Evolutionary conservation across 2,888 invertebrate genomes (phyloP), one percentile per base, ranked within the genome.

Genomic region (Drosophila eohydei): DNA sequence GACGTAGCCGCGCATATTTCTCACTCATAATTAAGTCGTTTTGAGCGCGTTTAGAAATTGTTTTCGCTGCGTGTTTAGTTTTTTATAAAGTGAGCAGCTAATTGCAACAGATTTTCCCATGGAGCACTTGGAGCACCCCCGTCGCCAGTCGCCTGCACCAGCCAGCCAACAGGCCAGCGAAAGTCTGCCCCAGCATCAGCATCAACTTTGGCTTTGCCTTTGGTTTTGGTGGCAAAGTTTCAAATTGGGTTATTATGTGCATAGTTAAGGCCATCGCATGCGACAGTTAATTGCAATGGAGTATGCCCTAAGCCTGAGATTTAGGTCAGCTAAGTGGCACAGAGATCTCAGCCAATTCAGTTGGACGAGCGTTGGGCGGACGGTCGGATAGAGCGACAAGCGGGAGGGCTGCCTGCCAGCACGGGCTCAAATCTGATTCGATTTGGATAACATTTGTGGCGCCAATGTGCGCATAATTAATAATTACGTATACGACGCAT

Each of bases 11-110:
- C 88, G 89, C 88, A 89, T 89, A 80, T 87, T 90, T 84, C 80
- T 84, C 81, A 84, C 85, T 90, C 82, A 87, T 87, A 90, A 87
- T 87, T 80, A 90, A 87, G 90, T 87, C 90, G 89, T 87, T 87
- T 90, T 87, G 90, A 90, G 84, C 89, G 90, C 87, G 82, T 87
- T 87, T 90, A 87, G 87, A 87, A 90, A 87, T 87, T 90, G 87
- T 87, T 89, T 87, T 90, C 89, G 86, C 82, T 89, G 89, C 85
- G 88, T 82, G 90, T 85, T 79, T 74, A 88, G 79, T 67, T 65
- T 62, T 62, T 70, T 75, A 51, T 85, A 88, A 88, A 85, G 88
- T 66, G 80, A 76, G 72, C 83, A 87, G 83, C 85, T 86, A 86
- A 86, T 86, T 86, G 85, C 83, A 88, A 86, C 80, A 90, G 90